phyloP scores from a whole-genome alignment of 2,888 invertebrate species.

The Tetragonisca angustula region DNA sequence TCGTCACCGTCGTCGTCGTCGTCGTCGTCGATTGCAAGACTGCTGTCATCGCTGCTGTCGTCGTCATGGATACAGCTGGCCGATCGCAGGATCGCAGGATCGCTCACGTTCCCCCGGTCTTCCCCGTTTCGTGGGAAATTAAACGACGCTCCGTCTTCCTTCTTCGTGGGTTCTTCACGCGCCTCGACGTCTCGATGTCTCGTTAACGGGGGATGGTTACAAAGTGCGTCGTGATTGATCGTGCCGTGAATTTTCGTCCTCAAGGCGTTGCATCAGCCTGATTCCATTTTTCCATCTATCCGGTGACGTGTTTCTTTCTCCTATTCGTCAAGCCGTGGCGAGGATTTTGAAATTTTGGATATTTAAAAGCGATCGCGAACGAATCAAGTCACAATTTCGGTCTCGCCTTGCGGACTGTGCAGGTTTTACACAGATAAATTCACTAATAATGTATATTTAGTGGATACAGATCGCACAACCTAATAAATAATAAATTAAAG shows the following conservation, averaged over 20 bases:
- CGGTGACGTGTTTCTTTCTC: too few relatives aligned
- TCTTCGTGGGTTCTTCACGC: conserved; percentile 2
- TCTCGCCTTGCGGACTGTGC: too few relatives aligned
- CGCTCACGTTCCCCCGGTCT: conserved; percentile 21
- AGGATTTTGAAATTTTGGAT: too few relatives aligned
- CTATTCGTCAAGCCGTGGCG: too few relatives aligned
- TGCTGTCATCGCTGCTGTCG: conserved; percentile 60
- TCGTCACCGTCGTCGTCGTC: conserved; percentile 25
- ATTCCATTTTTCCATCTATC: not conserved
- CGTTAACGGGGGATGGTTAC: too few relatives aligned
- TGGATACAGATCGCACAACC: too few relatives aligned
- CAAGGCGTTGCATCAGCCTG: not conserved
- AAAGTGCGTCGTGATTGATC: not conserved
- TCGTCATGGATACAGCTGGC: conserved; percentile 71
- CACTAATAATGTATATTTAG: too few relatives aligned
- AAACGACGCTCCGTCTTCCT: conserved; percentile 42
- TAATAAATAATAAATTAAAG: too few relatives aligned
- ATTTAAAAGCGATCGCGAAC: too few relatives aligned
- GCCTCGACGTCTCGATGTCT: not conserved
- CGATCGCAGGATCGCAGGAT: conserved; percentile 8
- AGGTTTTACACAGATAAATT: too few relatives aligned
- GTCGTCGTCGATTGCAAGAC: conserved; percentile 52
- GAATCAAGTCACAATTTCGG: too few relatives aligned
- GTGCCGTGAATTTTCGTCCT: not conserved
- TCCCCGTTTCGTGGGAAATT: conserved; percentile 59